Evolutionary conservation across 2,888 invertebrate genomes (phyloP), one percentile per base, ranked within the genome.

Genomic region (Eupelmus urozonus): DNA sequence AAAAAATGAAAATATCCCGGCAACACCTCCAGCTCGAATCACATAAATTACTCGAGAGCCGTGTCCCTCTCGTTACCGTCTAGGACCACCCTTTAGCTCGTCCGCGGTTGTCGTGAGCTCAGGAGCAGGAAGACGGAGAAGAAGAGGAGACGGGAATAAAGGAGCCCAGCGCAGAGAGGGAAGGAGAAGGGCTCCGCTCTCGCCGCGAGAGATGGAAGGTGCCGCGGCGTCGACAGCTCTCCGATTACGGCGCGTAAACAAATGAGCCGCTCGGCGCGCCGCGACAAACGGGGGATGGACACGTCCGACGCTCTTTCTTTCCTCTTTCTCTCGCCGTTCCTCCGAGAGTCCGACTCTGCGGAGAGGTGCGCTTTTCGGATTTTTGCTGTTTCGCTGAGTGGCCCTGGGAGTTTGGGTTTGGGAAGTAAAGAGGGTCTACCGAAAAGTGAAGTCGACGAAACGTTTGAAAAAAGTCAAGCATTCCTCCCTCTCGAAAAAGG

Each of bases 171-270:
- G n/a, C n/a, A n/a, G n/a, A 11, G 62, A 73, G 57, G 27, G 42
- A 29, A 40, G 20, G 51, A 42, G 53, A 60, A 53, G 57, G 76
- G 59, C 70, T 29, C 25, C 72, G n/a, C 11, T 16, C 9, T 49
- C 66, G 42, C 60, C 34, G 66, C 51, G 53, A 74, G 53, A 34
- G 65, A 51, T 18, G 59, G 72, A 82, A 85, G 84, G 85, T 85
- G 86, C 81, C 81, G 83, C 82, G 83, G 83, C 80, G 83, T 82
- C 84, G 83, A 84, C 84, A 85, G 84, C 81, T 62, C 71, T 85
- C 82, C 80, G 83, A 83, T 85, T 86, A 84, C 84, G 82, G 82
- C 80, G 83, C 76, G 84, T 80, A 85, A 87, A 87, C 85, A 85
- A 86, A 87, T 83, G 85, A 86, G 83, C 76, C 65, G 82, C 27